phyloP scores from a whole-genome alignment of 2,888 invertebrate species.

The Polyommatus icarus region DNA sequence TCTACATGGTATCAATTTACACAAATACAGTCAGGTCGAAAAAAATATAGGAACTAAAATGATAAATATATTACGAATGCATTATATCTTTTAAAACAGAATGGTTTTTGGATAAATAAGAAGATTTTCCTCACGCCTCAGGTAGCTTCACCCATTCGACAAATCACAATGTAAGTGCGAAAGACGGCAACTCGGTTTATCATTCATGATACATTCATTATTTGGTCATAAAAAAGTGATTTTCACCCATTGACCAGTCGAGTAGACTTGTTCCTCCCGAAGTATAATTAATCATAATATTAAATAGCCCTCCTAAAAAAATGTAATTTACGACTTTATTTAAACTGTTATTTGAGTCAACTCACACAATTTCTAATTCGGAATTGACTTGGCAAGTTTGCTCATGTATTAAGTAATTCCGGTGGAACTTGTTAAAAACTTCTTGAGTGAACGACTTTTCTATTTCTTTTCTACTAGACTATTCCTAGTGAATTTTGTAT shows the following conservation, averaged over 20 bases:
- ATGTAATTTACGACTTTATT: background rate
- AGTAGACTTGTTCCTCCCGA: too few species aligned
- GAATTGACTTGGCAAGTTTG: conserved; percentile 12
- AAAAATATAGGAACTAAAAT: background rate
- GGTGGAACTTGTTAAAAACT: conserved; percentile 25
- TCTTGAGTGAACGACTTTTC: conserved; percentile 15
- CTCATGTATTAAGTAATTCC: conserved; percentile 24
- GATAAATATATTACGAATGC: too few species aligned
- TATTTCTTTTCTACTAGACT: conserved; percentile 13
- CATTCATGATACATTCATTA: too few species aligned
- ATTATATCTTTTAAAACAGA: too few species aligned
- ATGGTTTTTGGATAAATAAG: too few species aligned
- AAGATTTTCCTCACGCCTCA: too few species aligned
- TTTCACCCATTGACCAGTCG: too few species aligned
- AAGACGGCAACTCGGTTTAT: too few species aligned
- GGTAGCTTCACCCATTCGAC: too few species aligned
- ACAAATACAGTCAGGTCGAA: background rate
- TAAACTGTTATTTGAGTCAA: background rate
- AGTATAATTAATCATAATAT: background rate
- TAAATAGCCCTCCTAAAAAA: background rate
- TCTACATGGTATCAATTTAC: background rate
- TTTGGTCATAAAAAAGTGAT: too few species aligned
- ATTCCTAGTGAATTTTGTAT: background rate
- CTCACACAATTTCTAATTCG: conserved; percentile 15
- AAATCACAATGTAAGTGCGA: too few species aligned